Conservation (phyloP, 2,113 vertebrate species). For the Corvus cornix region DNA sequence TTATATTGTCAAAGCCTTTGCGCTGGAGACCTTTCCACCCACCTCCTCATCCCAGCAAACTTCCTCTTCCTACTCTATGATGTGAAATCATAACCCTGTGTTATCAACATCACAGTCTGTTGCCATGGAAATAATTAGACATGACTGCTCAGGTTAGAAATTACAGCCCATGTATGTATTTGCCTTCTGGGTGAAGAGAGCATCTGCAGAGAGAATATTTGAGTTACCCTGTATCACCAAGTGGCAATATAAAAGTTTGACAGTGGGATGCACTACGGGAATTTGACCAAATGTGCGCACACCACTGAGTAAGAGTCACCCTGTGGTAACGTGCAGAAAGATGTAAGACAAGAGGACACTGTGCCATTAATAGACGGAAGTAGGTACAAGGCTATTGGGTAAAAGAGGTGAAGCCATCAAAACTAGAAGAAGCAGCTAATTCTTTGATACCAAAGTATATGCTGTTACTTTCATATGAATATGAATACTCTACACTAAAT, state of each 20-base stretch:
- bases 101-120: slow-evolving; percentile 29
- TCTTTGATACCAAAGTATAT: background rate
- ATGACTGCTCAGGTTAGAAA: slow-evolving; percentile 40
- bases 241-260: background rate
- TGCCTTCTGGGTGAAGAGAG: background rate
- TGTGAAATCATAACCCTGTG: slow-evolving; percentile 15
- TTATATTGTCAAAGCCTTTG: slow-evolving; percentile 20
- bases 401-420: background rate
- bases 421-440: background rate
- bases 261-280: background rate
- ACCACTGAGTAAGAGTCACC: background rate
- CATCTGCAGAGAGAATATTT: slow-evolving; percentile 18
- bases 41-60: slow-evolving; percentile 33
- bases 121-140: slow-evolving; percentile 58
- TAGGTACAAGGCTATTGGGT: background rate
- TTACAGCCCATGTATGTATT: slow-evolving; percentile 18
- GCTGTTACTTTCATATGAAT: background rate
- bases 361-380: background rate
- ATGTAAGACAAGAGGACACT: background rate
- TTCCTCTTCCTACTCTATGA: slow-evolving; percentile 25
- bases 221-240: slow-evolving; percentile 2
- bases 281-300: background rate
- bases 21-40: background rate
- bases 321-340: background rate
- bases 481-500: background rate